These are phyloP conservation scores for Drosophila suboccidentalis DNA, from an alignment of 2,888 invertebrate species.

Conservation along the genomic window DNA sequence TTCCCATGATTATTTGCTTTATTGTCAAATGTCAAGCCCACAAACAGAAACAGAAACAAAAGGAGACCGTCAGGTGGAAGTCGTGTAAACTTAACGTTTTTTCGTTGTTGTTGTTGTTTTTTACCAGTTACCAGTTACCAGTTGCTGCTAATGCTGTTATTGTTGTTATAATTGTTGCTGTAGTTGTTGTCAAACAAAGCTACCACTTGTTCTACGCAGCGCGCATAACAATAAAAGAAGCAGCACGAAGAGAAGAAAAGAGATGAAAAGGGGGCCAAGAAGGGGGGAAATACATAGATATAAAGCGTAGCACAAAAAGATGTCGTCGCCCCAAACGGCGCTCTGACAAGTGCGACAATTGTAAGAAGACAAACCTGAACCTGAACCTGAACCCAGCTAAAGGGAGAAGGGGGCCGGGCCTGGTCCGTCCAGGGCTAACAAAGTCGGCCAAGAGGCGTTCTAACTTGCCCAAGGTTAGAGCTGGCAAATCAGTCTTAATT, in stretches of 20 bases:
- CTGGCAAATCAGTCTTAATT: not conserved
- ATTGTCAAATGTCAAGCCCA: conserved; percentile 83
- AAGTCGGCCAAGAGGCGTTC: conserved; percentile 5
- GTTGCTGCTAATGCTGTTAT: conserved; percentile 57
- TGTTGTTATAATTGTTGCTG: conserved; percentile 48
- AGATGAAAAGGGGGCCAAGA: not conserved
- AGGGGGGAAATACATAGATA: conserved; percentile 12
- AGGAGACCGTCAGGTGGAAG: conserved; percentile 56
- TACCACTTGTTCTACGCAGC: conserved; percentile 82
- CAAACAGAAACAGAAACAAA: conserved; percentile 37
- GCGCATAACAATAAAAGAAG: conserved; percentile 68
- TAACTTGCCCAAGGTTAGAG: not conserved
- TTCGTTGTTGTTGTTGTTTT: conserved; percentile 26
- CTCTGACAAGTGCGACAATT: conserved; percentile 79
- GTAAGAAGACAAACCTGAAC: conserved; percentile 61
- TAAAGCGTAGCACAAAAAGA: conserved; percentile 39
- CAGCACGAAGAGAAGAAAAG: conserved; percentile 27
- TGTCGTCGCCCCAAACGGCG: conserved; percentile 43
- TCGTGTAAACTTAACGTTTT: conserved; percentile 81
- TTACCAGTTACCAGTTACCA: conserved; percentile 42
- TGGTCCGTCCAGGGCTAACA: not conserved
- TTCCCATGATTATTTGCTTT: conserved; percentile 84
- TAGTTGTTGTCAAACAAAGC: conserved; percentile 82
- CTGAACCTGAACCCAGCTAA: conserved; percentile 37
- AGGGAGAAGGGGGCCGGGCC: not conserved